Base-by-base conservation (phyloP, 92 coral and sea anemone species). In the Porites evermanni region DNA sequence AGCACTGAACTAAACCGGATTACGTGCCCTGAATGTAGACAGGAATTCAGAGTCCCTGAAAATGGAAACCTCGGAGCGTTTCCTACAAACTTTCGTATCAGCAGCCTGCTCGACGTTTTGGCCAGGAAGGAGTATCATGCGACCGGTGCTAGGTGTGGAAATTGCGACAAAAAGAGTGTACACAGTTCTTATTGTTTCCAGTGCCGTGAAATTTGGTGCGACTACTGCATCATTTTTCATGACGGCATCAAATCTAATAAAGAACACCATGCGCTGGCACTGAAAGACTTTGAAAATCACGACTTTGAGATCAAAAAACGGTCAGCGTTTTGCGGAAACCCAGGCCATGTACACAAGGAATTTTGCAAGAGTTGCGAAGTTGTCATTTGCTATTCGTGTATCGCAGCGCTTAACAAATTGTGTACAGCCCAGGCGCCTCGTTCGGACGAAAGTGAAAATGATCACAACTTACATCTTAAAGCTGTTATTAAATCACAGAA, bases 161-260 rank as follows among this genome's bases (percentile, higher is more conserved):
- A 77, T 29, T 77, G 81, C 67, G 81, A 52, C 66, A 32, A 26
- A 26, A 77, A 18, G 56, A 64, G 67, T 18, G 44, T 8, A 58
- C 4, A 19, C 20, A 64, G 60, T 8, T 54, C 50, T 3, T 77
- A 77, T 32, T 77, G 81, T 47, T 77, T 77, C 67, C 72, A 3
- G 47, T 38, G 47, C 47, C 47, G 0, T 38, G 47, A 38, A 38
- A 4, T 38, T 38, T 38, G 47, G 84, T 79, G 84, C 18, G 58
- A 20, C 32, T 59, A 47, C 17, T 79, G 84, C 23, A 16, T 26
- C 52, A 38, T 19, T 64, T 8, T 44, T 17, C 16, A 64, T 54
- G 23, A 70, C 17, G 38, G 74, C 84, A 44, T 32, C 7, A 38
- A 38, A 38, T 38, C 6, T 38, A 0, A 38, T 38, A 38, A 38